Evolutionary conservation across 2,797 vertebrate species (phyloP).

Genomic region (Geotrypetes seraphini): DNA sequence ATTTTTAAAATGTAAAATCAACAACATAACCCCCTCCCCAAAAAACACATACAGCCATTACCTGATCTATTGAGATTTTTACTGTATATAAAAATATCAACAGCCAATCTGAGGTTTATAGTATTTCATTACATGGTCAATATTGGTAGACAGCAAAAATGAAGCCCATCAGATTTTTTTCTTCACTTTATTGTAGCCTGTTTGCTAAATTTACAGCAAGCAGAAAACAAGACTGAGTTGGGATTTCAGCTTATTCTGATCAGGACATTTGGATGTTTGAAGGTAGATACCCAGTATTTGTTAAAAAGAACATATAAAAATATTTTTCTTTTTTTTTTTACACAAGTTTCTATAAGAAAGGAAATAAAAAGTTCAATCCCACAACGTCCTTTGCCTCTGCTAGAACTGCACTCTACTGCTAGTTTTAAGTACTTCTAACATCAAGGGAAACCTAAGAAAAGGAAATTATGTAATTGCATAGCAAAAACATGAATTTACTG

Average conservation of each 20-base stretch:
- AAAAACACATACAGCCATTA: too few species aligned
- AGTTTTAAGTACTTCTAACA: constrained; percentile 66
- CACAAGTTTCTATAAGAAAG: constrained; percentile 70
- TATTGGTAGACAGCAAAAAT: too few species aligned
- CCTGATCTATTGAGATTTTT: too few species aligned
- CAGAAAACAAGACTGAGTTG: constrained; percentile 64
- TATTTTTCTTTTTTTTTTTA: constrained; percentile 65
- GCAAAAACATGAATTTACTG: constrained; percentile 65
- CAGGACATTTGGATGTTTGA: constrained; percentile 59
- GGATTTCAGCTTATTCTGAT: constrained; percentile 54
- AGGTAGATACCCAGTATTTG: constrained; percentile 59
- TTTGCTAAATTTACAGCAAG: constrained; percentile 70
- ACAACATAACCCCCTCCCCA: too few species aligned
- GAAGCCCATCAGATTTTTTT: too few species aligned
- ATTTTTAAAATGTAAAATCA: too few species aligned
- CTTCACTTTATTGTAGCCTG: constrained; percentile 65
- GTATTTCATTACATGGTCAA: too few species aligned
- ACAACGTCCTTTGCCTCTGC: constrained; percentile 60
- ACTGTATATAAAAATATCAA: too few species aligned
- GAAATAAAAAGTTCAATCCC: constrained; percentile 69
- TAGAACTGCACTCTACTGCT: constrained; percentile 62
- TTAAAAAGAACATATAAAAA: constrained; percentile 71
- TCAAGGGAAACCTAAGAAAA: constrained; percentile 62
- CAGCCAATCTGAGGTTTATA: too few species aligned
- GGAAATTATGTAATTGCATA: constrained; percentile 65